Conservation (phyloP, 1,140 invertebrate genomes). For the Sinonovacula constricta region DNA sequence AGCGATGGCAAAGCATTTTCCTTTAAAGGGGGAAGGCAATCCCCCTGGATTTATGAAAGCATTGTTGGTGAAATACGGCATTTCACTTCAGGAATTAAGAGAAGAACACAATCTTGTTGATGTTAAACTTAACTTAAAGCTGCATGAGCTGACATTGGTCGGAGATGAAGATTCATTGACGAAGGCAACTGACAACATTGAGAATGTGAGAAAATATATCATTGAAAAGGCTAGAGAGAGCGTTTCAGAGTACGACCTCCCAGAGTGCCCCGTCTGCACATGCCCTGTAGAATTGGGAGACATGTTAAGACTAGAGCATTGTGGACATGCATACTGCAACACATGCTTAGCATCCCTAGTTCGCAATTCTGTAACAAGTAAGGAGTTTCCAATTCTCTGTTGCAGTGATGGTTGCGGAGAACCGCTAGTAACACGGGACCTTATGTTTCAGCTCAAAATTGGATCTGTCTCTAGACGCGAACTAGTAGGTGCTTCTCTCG, state of each 20-base stretch:
- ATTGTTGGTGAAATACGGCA: slow-evolving; percentile 55
- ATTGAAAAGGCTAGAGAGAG: neutral
- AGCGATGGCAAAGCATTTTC: slow-evolving; percentile 38
- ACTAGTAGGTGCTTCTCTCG: slow-evolving; percentile 52
- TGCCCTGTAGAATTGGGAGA: slow-evolving; percentile 62
- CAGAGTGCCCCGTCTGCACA: slow-evolving; percentile 69
- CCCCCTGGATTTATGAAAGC: slow-evolving; percentile 71
- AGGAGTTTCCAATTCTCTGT: slow-evolving; percentile 66
- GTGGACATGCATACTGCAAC: slow-evolving; percentile 72
- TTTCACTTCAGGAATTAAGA: slow-evolving; percentile 53
- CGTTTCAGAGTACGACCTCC: slow-evolving; percentile 11
- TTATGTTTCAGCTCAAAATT: slow-evolving; percentile 41
- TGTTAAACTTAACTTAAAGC: slow-evolving; percentile 55
- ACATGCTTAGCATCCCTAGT: slow-evolving; percentile 63
- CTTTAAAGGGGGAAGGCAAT: slow-evolving; percentile 54
- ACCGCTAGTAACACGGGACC: slow-evolving; percentile 59
- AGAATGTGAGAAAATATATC: slow-evolving; percentile 17
- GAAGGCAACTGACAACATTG: slow-evolving; percentile 45
- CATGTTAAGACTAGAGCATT: slow-evolving; percentile 66
- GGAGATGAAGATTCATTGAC: slow-evolving; percentile 58
- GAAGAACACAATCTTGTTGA: slow-evolving; percentile 31
- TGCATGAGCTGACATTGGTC: slow-evolving; percentile 59
- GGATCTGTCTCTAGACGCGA: slow-evolving; percentile 30
- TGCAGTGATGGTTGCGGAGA: slow-evolving; percentile 59
- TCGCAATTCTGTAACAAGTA: slow-evolving; percentile 35